A percentile compares a stretch with the other conserved stretches of the same genome.
Evolutionary conservation across 2,888 invertebrate genomes (phyloP).

Genomic region (Alloscopus bannaensis): DNA sequence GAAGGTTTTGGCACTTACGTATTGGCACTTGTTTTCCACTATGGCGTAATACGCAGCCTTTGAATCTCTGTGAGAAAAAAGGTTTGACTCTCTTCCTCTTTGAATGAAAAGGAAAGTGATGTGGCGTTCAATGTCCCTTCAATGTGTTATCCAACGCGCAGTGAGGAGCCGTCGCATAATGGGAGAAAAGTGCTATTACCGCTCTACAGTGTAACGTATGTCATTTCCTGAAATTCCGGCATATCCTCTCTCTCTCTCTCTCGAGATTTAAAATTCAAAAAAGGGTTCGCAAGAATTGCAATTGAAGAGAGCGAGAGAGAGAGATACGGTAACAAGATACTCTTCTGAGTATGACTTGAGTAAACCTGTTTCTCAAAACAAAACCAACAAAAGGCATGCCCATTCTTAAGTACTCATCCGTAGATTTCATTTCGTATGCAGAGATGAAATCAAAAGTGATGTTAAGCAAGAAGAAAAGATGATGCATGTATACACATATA

Average conservation of each 20-base stretch:
- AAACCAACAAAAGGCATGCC: too few relatives aligned
- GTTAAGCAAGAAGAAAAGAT: background rate
- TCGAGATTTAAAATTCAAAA: too few relatives aligned
- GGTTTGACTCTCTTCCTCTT: too few relatives aligned
- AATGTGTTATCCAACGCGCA: too few relatives aligned
- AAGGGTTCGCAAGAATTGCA: too few relatives aligned
- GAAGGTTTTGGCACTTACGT: background rate
- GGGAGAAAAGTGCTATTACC: background rate
- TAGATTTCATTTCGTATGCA: slow-evolving; percentile 14
- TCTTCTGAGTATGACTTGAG: too few relatives aligned
- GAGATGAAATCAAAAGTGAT: slow-evolving; percentile 4
- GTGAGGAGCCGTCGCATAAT: background rate
- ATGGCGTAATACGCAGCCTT: slow-evolving; percentile 7
- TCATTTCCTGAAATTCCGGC: background rate
- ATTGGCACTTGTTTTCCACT: background rate
- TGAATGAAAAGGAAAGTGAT: slow-evolving; percentile 21
- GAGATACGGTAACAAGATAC: too few relatives aligned
- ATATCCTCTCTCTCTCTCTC: too few relatives aligned
- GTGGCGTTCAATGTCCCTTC: slow-evolving; percentile 15
- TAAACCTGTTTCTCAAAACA: slow-evolving; percentile 15
- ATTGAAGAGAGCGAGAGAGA: too few relatives aligned
- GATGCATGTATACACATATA: too few relatives aligned
- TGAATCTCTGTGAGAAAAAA: background rate
- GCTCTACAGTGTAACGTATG: background rate
- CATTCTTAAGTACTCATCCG: background rate